These are phyloP conservation scores for Papio anubis DNA, from an alignment of 2,113 vertebrate species.

Conservation along the genomic window DNA sequence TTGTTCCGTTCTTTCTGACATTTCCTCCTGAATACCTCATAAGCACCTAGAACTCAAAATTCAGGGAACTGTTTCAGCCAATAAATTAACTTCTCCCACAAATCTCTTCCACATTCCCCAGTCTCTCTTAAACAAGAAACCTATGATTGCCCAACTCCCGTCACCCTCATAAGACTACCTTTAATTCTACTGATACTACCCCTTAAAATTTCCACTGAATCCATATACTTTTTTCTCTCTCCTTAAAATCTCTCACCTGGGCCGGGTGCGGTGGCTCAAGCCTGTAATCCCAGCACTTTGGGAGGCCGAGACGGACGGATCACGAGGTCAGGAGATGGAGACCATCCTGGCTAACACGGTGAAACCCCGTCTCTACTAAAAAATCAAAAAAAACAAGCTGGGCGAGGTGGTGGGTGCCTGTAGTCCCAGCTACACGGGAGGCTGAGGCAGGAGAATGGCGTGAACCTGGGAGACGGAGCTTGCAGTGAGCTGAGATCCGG, in stretches of 20 bases:
- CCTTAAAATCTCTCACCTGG: not conserved
- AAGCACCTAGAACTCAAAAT: not conserved
- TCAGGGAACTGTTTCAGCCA: not conserved
- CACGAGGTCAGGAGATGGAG: too few species aligned
- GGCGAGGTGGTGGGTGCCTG: too few species aligned
- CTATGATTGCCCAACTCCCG: not conserved
- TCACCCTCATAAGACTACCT: not conserved
- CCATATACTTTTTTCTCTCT: not conserved
- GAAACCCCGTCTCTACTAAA: too few species aligned
- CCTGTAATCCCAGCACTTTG: too few species aligned
- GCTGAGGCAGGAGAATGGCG: too few species aligned
- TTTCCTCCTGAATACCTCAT: not conserved
- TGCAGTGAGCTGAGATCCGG: too few species aligned
- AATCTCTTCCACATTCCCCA: not conserved
- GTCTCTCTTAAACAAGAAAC: constrained; percentile 18
- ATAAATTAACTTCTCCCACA: not conserved
- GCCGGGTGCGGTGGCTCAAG: too few species aligned
- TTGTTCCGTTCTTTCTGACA: not conserved
- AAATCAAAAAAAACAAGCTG: too few species aligned
- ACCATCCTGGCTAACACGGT: too few species aligned
- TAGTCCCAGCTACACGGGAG: too few species aligned
- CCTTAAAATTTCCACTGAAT: not conserved
- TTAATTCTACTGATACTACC: not conserved
- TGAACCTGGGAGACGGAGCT: too few species aligned
- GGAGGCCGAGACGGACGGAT: too few species aligned